Evolutionary conservation across 2,888 invertebrate species (phyloP).

Genomic region (Cacoxenus indagator): DNA sequence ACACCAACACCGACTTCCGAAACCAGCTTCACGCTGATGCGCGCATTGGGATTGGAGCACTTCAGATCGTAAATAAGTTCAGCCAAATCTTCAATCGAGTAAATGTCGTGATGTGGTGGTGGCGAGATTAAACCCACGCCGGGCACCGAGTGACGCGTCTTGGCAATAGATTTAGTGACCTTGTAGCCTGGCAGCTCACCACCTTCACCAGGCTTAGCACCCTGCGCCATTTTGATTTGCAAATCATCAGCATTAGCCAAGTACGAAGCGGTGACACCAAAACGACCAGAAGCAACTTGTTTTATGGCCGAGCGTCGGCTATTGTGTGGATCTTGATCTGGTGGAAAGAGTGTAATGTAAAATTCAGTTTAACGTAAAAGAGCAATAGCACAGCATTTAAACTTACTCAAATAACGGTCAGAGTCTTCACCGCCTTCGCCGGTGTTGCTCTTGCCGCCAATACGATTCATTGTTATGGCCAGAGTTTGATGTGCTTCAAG

Average conservation of each 20-base stretch:
- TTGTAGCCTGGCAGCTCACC: conserved; percentile 94
- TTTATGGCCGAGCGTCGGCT: conserved; percentile 96
- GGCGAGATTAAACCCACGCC: conserved; percentile 98
- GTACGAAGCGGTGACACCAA: conserved; percentile 98
- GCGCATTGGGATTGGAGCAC: conserved; percentile 94
- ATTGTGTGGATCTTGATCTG: conserved; percentile 81
- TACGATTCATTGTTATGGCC: conserved; percentile 97
- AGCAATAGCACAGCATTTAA: not conserved
- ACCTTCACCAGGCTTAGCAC: conserved; percentile 99
- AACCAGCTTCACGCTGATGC: conserved; percentile 97
- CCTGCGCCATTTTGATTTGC: conserved; percentile 99
- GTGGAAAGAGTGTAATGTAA: not conserved
- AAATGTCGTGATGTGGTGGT: conserved; percentile 99
- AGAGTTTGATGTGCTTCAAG: conserved; percentile 95
- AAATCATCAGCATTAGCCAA: conserved; percentile 97
- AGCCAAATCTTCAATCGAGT: conserved; percentile 98
- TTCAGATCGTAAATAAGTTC: conserved; percentile 98
- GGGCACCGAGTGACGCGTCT: conserved; percentile 94
- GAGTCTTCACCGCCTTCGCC: conserved; percentile 96
- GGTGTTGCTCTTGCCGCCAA: conserved; percentile 98
- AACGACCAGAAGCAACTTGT: conserved; percentile 98
- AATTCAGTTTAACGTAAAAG: not conserved
- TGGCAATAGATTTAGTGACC: conserved; percentile 95
- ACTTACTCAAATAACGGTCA: conserved; percentile 79
- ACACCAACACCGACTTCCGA: conserved; percentile 99